Conservation (phyloP, 1,140 invertebrate genomes). For the Heliconius himera region DNA sequence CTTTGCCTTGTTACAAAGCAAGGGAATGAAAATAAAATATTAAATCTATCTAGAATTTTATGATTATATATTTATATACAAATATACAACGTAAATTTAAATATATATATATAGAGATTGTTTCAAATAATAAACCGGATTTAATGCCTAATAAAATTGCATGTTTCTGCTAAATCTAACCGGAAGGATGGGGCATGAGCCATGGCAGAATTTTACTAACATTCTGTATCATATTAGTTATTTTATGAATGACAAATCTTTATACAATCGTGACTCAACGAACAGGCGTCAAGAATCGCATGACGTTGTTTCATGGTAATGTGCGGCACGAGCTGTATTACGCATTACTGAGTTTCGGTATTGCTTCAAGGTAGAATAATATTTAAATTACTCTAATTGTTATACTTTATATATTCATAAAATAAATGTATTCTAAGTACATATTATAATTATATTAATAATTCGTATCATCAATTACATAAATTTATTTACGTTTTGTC, state of each 20-base stretch:
- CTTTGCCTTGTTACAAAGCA: too few species aligned
- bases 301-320: constrained; percentile 61
- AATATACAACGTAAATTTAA: neutral
- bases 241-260: constrained; percentile 74
- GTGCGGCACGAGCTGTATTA: constrained; percentile 48
- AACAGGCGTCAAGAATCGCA: constrained; percentile 56
- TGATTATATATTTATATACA: neutral
- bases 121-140: neutral
- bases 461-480: too few species aligned
- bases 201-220: constrained; percentile 35
- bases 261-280: constrained; percentile 67
- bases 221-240: constrained; percentile 49
- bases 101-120: neutral
- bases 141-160: neutral
- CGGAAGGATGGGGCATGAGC: constrained; percentile 28
- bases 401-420: neutral
- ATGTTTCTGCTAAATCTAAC: constrained; percentile 18
- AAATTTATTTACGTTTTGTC: too few species aligned
- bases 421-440: too few species aligned
- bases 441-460: too few species aligned
- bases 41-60: too few species aligned
- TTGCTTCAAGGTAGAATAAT: constrained; percentile 48
- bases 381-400: constrained; percentile 31
- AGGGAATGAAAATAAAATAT: too few species aligned
- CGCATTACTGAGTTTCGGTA: constrained; percentile 52